A percentile compares a stretch with the other conserved stretches of the same genome.
Conservation (phyloP, 2,797 vertebrate genomes). For the Mormyrus hasselquistii region DNA sequence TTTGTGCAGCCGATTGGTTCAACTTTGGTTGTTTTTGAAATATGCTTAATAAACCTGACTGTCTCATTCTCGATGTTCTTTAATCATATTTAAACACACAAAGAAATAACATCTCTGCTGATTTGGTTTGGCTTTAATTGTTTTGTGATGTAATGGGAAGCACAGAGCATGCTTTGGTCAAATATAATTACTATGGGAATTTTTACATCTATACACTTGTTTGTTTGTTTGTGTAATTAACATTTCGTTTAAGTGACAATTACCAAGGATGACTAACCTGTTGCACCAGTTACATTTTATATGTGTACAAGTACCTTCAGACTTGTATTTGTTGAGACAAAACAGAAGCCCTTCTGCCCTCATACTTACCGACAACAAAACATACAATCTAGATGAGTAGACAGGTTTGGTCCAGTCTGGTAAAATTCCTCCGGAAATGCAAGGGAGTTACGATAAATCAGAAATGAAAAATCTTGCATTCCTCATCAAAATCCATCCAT, state of each 20-base stretch:
- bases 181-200: background rate
- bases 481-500: background rate
- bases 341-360: background rate
- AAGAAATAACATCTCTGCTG: background rate
- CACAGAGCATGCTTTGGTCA: background rate
- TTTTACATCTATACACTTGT: background rate
- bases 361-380: background rate
- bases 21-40: background rate
- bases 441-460: background rate
- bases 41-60: background rate
- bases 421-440: background rate
- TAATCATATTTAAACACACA: background rate
- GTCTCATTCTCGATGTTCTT: background rate
- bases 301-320: background rate
- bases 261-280: background rate
- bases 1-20: background rate
- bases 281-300: background rate
- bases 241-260: background rate
- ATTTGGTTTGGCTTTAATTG: background rate
- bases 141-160: background rate
- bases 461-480: background rate
- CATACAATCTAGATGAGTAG: background rate
- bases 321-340: background rate
- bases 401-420: background rate
- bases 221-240: background rate